Conservation (phyloP, 2,113 vertebrate species). For the Eudyptes chrysolophus region DNA sequence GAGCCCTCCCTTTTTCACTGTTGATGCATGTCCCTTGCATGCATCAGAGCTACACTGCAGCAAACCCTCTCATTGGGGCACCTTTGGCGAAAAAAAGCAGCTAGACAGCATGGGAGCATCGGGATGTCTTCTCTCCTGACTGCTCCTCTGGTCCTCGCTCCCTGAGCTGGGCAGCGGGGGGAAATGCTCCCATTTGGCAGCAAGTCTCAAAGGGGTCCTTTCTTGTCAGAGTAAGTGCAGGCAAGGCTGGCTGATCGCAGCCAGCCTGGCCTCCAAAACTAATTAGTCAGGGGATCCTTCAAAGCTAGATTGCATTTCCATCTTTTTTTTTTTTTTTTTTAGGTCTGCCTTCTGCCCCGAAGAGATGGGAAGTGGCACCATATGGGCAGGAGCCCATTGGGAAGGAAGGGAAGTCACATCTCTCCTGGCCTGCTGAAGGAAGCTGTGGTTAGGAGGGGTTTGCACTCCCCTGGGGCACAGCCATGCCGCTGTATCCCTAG, state of each 20-base stretch:
- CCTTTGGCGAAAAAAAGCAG: not conserved
- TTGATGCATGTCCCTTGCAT: not conserved
- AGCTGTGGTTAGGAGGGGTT: not conserved
- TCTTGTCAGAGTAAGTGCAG: not conserved
- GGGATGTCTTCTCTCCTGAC: fast-evolving
- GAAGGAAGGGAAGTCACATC: not conserved
- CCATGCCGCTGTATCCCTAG: fast-evolving
- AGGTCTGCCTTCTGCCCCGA: not conserved
- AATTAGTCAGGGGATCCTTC: not conserved
- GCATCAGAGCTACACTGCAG: not conserved
- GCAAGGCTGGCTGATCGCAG: not conserved
- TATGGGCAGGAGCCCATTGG: not conserved
- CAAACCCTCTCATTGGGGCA: not conserved
- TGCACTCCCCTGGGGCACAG: not conserved
- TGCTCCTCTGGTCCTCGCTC: fast-evolving
- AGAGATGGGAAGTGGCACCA: not conserved
- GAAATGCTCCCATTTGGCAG: fast-evolving
- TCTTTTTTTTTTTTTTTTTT: not conserved
- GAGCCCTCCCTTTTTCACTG: conserved; percentile 17
- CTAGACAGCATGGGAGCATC: fast-evolving
- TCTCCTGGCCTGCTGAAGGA: not conserved
- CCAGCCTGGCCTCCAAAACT: not conserved
- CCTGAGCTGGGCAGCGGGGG: not conserved
- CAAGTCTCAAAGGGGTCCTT: not conserved
- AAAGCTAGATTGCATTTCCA: not conserved